Evolutionary conservation across 1,140 invertebrate genomes (phyloP).

Genomic region (Achatina immaculata): DNA sequence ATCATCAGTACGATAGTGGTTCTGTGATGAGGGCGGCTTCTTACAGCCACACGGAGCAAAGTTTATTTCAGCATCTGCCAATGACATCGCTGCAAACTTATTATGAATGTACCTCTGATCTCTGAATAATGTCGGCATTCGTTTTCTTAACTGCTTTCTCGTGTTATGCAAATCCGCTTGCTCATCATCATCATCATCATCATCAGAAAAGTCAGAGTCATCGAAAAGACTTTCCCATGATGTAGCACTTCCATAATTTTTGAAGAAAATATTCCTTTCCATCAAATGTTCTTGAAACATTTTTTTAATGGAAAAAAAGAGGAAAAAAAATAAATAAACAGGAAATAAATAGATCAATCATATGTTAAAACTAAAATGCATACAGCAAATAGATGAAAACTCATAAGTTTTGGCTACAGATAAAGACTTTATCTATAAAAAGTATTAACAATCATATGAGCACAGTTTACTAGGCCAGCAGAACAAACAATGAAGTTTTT

Average conservation of each 20-base stretch:
- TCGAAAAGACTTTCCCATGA: conserved; percentile 32
- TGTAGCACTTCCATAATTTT: conserved; percentile 28
- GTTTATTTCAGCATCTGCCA: conserved; percentile 25
- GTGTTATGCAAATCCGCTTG: not conserved
- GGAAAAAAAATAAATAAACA: not conserved
- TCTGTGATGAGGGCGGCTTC: conserved; percentile 9
- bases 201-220: conserved; percentile 33
- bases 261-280: conserved; percentile 14
- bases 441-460: no score
- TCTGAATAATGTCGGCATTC: not conserved
- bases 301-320: not conserved
- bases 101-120: conserved; percentile 28
- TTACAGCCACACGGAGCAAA: conserved; percentile 24
- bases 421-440: no score
- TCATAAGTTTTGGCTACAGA: no score
- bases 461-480: no score
- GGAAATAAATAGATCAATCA: not conserved
- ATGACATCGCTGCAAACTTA: conserved; percentile 37
- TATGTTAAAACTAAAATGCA: no score
- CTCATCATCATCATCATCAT: conserved; percentile 32
- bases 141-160: not conserved
- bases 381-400: no score
- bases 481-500: no score
- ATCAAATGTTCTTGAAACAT: conserved; percentile 15
- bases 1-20: not conserved